Evolutionary conservation across 2,888 invertebrate genomes (phyloP), one percentile per base, ranked within the genome.

Genomic region (Byasa hedistus): DNA sequence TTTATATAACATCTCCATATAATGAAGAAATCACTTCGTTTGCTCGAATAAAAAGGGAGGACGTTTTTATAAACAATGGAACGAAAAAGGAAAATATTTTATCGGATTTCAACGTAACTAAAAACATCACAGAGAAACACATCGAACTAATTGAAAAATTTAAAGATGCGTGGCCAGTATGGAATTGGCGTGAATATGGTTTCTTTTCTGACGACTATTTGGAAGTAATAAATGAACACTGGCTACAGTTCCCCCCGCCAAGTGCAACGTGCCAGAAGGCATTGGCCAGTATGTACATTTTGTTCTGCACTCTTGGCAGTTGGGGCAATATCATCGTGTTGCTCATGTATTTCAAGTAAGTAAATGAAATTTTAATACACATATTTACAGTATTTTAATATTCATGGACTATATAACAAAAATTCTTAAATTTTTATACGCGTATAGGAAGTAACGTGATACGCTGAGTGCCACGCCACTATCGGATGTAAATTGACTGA

Each of bases 281-380:
- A 4, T 85, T 96, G 75, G 96, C 94, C 2, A 80, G 87, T 21
- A 75, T 95, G 61, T 96, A 96, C 79, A 76, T 93, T 27, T 73
- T 95, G 57, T 93, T 96, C 74, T 91, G 94, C 76, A 82, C 93
- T 2, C 82, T 94, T 51, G 96, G 96, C n/a, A 89, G 94, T 69
- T 88, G 93, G 79, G 96, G 96, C 39, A 96, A 96, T 79, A 85
- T 93, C 23, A 88, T 95, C 27, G 96, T 96, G 24, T 93, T 96
- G 68, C 93, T 93, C 76, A 94, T 96, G 93, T 96, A 95, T 78
- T 79, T 93, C 70, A 94, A 94, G 96, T 96, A 82, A 93, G 93
- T 71, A 44, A n/a, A 48, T n/a, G n/a, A n/a, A n/a, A 19, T 15
- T 48, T 48, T 10, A 3, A 19, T 48, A 5, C 19, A 48, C n/a